Conservation (phyloP, 2,888 invertebrate genomes). For the Anodontia alba region DNA sequence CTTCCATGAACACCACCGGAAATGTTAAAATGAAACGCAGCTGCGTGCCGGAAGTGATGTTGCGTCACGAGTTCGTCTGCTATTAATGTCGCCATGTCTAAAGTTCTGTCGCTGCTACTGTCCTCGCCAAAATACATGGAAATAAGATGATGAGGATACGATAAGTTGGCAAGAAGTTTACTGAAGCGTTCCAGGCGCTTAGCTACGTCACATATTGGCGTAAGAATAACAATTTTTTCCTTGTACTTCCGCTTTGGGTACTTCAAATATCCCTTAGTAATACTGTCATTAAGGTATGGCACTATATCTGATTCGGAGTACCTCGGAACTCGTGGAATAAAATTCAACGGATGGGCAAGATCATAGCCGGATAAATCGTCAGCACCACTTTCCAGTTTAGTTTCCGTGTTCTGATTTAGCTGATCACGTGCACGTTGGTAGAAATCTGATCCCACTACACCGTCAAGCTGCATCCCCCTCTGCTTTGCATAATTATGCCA, state of each 20-base stretch:
- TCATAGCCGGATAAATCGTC: slow-evolving; percentile 1
- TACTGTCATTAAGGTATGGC: slow-evolving; percentile 49
- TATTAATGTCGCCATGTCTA: slow-evolving; percentile 64
- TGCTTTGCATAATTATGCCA: slow-evolving; percentile 26
- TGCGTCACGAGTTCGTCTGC: slow-evolving; percentile 62
- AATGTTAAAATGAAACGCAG: slow-evolving; percentile 72
- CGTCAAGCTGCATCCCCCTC: slow-evolving; percentile 42
- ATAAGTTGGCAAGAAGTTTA: slow-evolving; percentile 68
- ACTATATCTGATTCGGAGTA: slow-evolving; percentile 68
- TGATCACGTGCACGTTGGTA: neutral
- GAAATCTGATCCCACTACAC: slow-evolving; percentile 46
- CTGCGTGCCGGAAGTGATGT: slow-evolving; percentile 67
- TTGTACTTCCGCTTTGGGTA: slow-evolving; percentile 52
- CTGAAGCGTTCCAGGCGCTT: slow-evolving; percentile 67
- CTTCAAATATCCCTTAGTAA: slow-evolving; percentile 54
- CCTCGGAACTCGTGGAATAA: slow-evolving; percentile 69
- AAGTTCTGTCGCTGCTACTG: slow-evolving; percentile 77
- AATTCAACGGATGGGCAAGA: slow-evolving; percentile 37
- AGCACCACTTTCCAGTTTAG: neutral
- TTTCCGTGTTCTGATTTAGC: neutral
- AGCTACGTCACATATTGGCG: slow-evolving; percentile 78
- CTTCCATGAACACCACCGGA: slow-evolving; percentile 64
- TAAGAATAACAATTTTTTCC: slow-evolving; percentile 74
- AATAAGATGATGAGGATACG: slow-evolving; percentile 78
- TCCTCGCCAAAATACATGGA: slow-evolving; percentile 82